phyloP scores from a whole-genome alignment of 92 coral and sea anemone species.

The Parazoanthus swiftii region DNA sequence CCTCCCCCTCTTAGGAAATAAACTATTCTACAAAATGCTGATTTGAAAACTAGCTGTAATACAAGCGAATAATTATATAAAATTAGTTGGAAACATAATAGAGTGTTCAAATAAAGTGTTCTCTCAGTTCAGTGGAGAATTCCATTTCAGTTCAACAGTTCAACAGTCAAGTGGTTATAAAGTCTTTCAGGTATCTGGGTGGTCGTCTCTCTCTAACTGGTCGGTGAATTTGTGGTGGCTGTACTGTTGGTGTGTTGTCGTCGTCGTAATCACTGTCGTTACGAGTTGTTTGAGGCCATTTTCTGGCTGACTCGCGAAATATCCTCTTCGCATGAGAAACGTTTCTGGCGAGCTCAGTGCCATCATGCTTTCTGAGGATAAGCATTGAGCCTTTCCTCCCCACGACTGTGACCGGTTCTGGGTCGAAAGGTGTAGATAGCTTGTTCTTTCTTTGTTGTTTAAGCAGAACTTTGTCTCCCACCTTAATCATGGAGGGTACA shows the following conservation, averaged over 20 bases:
- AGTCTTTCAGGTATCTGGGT: constrained; percentile 14
- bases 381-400: constrained; percentile 19
- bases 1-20: too few relatives aligned
- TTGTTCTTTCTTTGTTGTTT: not conserved
- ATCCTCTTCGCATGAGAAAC: not conserved
- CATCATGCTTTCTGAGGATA: not conserved
- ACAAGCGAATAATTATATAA: too few relatives aligned
- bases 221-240: not conserved
- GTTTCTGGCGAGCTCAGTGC: not conserved
- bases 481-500: not conserved
- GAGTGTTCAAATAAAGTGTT: too few relatives aligned
- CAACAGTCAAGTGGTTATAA: constrained; percentile 1
- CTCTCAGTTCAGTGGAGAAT: too few relatives aligned
- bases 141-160: not conserved
- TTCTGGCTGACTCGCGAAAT: not conserved
- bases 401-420: not conserved
- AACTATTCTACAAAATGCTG: too few relatives aligned
- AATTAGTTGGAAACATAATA: too few relatives aligned
- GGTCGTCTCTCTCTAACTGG: not conserved
- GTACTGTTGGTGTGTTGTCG: not conserved
- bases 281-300: not conserved
- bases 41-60: too few relatives aligned
- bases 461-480: not conserved
- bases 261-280: not conserved
- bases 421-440: not conserved